Conservation (phyloP, 23 tunicate genomes). For the Ascidia mentula region DNA sequence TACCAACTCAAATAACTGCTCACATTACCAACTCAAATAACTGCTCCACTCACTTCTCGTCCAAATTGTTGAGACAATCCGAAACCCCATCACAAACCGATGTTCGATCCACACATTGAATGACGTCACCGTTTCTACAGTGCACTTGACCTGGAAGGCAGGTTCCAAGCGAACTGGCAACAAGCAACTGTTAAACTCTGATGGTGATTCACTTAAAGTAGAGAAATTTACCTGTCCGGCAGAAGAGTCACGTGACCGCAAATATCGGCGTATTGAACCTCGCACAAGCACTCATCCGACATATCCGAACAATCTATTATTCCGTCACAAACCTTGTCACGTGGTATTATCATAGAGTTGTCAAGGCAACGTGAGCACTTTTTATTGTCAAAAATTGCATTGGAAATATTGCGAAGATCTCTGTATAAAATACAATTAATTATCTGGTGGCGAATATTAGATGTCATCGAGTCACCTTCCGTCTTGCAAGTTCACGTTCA, state of each 20-base stretch:
- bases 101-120: background rate
- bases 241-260: conserved; percentile 22
- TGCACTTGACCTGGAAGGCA: background rate
- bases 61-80: background rate
- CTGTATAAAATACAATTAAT: background rate
- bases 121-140: background rate
- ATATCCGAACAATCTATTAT: conserved; percentile 50
- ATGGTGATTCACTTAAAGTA: background rate
- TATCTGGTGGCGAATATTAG: background rate
- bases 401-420: background rate
- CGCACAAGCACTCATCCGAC: conserved; percentile 52
- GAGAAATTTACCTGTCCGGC: background rate
- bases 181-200: background rate
- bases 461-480: background rate
- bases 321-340: conserved; percentile 32
- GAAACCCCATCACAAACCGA: background rate
- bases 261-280: conserved; percentile 14
- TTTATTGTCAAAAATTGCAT: background rate
- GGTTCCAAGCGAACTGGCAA: background rate
- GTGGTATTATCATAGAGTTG: conserved; percentile 21
- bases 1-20: too few species aligned
- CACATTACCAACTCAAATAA: too few species aligned
- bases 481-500: background rate
- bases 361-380: conserved; percentile 32
- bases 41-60: background rate